phyloP scores from a whole-genome alignment of 2,113 vertebrate genomes.

The Scortum barcoo region DNA sequence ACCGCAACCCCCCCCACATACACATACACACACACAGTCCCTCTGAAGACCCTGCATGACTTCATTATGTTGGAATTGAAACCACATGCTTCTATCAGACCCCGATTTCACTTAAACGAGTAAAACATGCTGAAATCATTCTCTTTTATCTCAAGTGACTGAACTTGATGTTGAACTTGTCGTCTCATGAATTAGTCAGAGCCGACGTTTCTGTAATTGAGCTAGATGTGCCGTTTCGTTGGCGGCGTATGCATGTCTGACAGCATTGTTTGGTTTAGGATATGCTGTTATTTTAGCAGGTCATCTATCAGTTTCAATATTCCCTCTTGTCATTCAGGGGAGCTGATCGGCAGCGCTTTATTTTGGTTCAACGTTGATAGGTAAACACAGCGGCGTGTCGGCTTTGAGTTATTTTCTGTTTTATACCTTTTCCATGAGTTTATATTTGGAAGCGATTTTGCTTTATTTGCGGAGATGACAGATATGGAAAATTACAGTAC shows the following conservation, averaged over 20 bases:
- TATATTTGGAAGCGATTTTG: slow-evolving; percentile 62
- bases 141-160: slow-evolving; percentile 51
- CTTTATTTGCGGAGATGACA: slow-evolving; percentile 61
- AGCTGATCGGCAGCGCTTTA: slow-evolving; percentile 14
- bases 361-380: slow-evolving; percentile 35
- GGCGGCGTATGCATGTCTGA: background rate
- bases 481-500: slow-evolving; percentile 54
- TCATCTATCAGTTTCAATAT: slow-evolving; percentile 54
- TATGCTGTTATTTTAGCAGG: slow-evolving; percentile 53
- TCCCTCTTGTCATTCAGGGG: slow-evolving; percentile 32
- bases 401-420: slow-evolving; percentile 51
- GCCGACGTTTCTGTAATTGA: slow-evolving; percentile 43
- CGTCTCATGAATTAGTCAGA: slow-evolving; percentile 58
- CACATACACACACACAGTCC: slow-evolving; percentile 12
- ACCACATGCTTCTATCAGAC: slow-evolving; percentile 53
- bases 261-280: slow-evolving; percentile 27
- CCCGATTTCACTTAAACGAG: slow-evolving; percentile 8
- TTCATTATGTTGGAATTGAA: slow-evolving; percentile 54
- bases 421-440: slow-evolving; percentile 29
- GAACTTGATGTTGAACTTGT: slow-evolving; percentile 62
- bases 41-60: slow-evolving; percentile 52
- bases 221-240: slow-evolving; percentile 38
- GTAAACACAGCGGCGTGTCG: slow-evolving; percentile 31
- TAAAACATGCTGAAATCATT: slow-evolving; percentile 42
- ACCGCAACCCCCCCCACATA: slow-evolving; percentile 14